Evolutionary conservation across 2,888 invertebrate species (phyloP).

Genomic region (Catocala sponsa): DNA sequence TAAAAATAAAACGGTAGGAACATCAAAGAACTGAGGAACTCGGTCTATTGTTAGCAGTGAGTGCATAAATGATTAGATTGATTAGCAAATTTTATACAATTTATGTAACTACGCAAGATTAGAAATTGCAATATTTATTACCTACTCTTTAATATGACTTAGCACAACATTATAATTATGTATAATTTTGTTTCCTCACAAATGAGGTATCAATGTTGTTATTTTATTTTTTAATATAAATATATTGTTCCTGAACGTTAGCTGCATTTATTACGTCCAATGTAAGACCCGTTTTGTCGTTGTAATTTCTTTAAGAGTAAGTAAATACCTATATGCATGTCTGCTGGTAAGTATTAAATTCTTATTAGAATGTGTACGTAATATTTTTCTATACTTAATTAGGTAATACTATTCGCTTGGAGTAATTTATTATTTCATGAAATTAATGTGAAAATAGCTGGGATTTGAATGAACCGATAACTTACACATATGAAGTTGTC

Average conservation of each 20-base stretch:
- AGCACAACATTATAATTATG: background rate
- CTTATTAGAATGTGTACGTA: background rate
- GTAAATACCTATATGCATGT: too few species aligned
- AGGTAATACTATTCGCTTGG: background rate
- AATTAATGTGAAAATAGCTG: constrained; percentile 12
- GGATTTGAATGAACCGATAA: constrained; percentile 33
- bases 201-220: constrained; percentile 4
- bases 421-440: constrained; percentile 3
- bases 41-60: background rate
- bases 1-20: constrained; percentile 3
- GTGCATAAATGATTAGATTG: too few species aligned
- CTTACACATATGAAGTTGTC: constrained; percentile 25
- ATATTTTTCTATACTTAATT: background rate
- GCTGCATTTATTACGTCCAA: constrained; percentile 12
- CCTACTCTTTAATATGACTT: too few species aligned
- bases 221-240: background rate
- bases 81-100: constrained; percentile 1
- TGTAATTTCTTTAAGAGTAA: too few species aligned
- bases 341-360: background rate
- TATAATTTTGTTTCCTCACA: background rate
- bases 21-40: background rate
- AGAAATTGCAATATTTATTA: too few species aligned
- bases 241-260: background rate
- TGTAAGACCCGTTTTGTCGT: background rate
- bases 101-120: background rate